A percentile compares a stretch with the other conserved stretches of the same genome.
These are phyloP conservation scores for Lepas anatifera DNA, from an alignment of 2,888 invertebrate species.

Conservation along the genomic window DNA sequence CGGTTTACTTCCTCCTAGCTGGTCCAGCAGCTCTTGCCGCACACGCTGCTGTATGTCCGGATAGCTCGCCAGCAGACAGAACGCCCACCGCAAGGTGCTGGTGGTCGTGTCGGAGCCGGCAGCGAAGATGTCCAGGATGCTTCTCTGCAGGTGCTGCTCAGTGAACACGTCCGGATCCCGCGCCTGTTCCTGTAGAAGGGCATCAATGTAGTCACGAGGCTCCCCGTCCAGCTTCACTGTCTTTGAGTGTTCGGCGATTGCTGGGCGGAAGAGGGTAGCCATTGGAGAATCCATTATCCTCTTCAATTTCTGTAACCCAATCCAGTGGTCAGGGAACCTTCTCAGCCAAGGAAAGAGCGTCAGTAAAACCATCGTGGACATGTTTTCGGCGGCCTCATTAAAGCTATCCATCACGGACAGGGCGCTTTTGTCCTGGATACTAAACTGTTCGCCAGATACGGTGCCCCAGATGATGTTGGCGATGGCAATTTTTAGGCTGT, in stretches of 20 bases:
- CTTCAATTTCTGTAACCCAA: neutral
- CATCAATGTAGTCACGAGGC: constrained; percentile 23
- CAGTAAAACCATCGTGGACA: no score
- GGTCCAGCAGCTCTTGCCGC: neutral
- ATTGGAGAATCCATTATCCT: neutral
- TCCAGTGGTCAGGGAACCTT: neutral
- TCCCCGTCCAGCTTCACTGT: constrained; percentile 11
- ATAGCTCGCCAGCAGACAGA: constrained; percentile 6
- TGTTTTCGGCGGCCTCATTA: neutral
- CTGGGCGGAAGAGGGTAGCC: neutral
- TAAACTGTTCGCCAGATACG: neutral
- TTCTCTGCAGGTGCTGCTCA: neutral
- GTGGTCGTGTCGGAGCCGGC: constrained; percentile 17
- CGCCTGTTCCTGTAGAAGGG: constrained; percentile 22
- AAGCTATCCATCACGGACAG: neutral
- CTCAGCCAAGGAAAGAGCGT: neutral
- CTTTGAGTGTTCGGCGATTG: neutral
- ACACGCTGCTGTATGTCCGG: neutral
- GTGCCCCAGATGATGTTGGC: constrained; percentile 15
- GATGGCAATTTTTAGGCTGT: constrained; percentile 1
- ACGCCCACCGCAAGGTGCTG: constrained; percentile 14
- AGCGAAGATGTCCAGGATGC: constrained; percentile 12
- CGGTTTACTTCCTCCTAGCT: neutral
- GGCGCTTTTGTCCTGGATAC: neutral
- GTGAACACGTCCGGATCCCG: constrained; percentile 11